Evolutionary conservation across 1,140 invertebrate species (phyloP), one percentile per base, ranked within the genome.

Genomic region (Bombus impatiens): DNA sequence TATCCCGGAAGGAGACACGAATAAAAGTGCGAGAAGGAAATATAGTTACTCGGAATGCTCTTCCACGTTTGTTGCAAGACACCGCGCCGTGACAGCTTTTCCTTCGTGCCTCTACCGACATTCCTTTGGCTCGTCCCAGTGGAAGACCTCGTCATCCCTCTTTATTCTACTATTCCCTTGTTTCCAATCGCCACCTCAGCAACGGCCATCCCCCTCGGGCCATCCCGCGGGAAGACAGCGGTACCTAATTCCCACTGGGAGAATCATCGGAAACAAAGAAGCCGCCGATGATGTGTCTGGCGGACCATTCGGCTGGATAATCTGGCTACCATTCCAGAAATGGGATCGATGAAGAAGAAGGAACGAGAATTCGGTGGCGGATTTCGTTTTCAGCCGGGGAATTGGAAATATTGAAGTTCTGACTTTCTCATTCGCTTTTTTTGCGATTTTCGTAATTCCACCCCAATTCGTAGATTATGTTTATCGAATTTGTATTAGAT

Each of bases 1-100:
- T 12, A 3, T 22, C 22, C 9, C 8, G 1, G 1, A 0, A 0
- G 28, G 4, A 1, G 35, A 9, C 25, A 22, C 37, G 25, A 37
- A 40, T 40, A 70, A 40, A 70, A 70, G 68, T 22, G n/a, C 18
- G 5, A 62, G 62, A 83, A 86, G 65, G 70, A 79, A 67, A 78
- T 89, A 89, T 90, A 91, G 88, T 90, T 88, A 90, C 87, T 87
- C 74, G 78, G 57, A 78, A 89, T 89, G 77, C 74, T 83, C 42
- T 80, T 82, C 86, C 42, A 53, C 67, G 75, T 86, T 89, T 84
- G 18, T 37, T 47, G 72, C 57, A 85, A 89, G 82, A 62, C 42
- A 57, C 62, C 53, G 70, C 83, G 47, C 6, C 47, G 47, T 22
- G 81, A 88, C 88, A 88, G 79, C 83, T 82, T 76, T 76, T 47